Percentiles rank a stretch among this genome's conserved stretches.
These are phyloP conservation scores for Lapara coniferarum DNA, from an alignment of 2,888 invertebrate genomes.

Conservation along the genomic window DNA sequence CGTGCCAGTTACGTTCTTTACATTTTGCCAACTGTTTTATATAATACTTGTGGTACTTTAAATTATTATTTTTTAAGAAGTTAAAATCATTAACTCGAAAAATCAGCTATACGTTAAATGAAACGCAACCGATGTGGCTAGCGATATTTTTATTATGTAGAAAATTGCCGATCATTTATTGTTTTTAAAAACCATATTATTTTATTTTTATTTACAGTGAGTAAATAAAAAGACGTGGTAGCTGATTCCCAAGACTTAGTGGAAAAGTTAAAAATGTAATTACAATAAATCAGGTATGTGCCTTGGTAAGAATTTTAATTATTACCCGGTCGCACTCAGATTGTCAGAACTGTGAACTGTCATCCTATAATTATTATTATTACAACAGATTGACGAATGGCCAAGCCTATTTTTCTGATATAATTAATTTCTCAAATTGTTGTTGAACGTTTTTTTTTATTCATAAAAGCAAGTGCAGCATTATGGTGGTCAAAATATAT, in stretches of 20 bases:
- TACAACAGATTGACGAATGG: constrained; percentile 73
- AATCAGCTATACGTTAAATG: background rate
- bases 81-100: background rate
- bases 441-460: constrained; percentile 59
- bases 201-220: no score
- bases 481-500: constrained; percentile 95
- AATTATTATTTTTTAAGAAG: no score
- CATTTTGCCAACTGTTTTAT: no score
- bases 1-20: no score
- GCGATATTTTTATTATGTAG: no score
- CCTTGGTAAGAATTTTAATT: background rate
- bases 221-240: no score
- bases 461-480: constrained; percentile 54
- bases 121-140: background rate
- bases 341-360: constrained; percentile 46
- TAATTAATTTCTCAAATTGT: constrained; percentile 60
- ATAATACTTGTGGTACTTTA: no score
- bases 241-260: no score
- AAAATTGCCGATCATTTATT: no score
- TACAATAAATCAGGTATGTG: no score
- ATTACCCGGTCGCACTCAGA: constrained; percentile 43
- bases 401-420: constrained; percentile 78
- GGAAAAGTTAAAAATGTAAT: no score
- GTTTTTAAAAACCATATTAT: no score
- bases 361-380: constrained; percentile 62